Evolutionary conservation across 2,113 vertebrate species (phyloP).

Genomic region (Anolis sagrei): DNA sequence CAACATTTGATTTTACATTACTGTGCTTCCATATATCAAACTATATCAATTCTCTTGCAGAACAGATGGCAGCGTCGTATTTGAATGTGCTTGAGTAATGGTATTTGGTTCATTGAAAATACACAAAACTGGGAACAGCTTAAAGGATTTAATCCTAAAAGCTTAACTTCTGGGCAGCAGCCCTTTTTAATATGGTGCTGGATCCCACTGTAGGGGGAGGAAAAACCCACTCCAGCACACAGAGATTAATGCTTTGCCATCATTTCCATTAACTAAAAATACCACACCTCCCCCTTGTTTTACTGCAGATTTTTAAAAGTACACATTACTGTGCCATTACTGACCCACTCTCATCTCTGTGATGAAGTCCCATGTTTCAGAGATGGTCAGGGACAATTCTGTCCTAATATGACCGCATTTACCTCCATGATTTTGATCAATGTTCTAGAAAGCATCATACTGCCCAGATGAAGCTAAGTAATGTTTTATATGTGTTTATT

Average conservation of each 20-base stretch:
- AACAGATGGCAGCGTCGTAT: constrained; percentile 28
- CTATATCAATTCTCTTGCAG: neutral
- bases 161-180: constrained; percentile 8
- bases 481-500: neutral
- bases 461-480: neutral
- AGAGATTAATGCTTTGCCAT: constrained; percentile 10
- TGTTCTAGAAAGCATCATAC: neutral
- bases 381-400: neutral
- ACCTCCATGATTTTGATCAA: neutral
- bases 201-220: neutral
- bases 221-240: neutral
- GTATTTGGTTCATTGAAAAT: constrained; percentile 24
- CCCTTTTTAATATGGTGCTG: constrained; percentile 7
- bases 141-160: constrained; percentile 17
- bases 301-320: neutral
- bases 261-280: constrained; percentile 14
- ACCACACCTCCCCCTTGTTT: neutral
- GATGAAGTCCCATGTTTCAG: neutral
- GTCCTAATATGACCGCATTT: neutral
- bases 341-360: neutral
- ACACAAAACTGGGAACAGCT: constrained; percentile 14
- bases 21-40: neutral
- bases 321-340: neutral
- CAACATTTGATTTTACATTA: neutral
- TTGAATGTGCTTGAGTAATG: constrained; percentile 26